Conservation (phyloP, 2,888 invertebrate species). For the Caprella mutica region DNA sequence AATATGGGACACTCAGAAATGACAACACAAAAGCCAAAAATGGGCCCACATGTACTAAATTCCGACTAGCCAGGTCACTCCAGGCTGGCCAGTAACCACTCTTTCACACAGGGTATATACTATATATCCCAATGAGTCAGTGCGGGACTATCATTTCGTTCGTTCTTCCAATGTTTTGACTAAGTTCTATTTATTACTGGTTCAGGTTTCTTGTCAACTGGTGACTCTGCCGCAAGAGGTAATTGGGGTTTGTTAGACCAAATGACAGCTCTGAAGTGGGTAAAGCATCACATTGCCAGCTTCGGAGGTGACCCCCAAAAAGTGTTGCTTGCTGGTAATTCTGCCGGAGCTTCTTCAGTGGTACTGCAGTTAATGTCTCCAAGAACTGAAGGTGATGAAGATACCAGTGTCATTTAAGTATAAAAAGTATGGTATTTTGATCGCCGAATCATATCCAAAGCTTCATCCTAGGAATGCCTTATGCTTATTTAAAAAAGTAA, state of each 20-base stretch:
- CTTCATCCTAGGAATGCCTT: background rate
- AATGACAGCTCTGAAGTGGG: conserved; percentile 22
- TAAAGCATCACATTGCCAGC: conserved; percentile 14
- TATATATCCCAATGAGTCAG: no score
- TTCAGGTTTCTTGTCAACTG: conserved; percentile 40
- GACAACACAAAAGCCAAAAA: no score
- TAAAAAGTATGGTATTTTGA: background rate
- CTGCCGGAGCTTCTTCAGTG: conserved; percentile 30
- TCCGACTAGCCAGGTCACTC: no score
- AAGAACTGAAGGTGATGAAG: conserved; percentile 24
- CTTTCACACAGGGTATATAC: no score
- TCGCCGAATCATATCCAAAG: background rate
- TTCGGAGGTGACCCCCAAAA: conserved; percentile 18
- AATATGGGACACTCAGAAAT: no score
- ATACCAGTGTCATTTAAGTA: background rate
- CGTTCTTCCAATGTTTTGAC: background rate
- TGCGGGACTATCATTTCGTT: no score
- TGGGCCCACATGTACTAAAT: no score
- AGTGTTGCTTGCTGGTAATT: conserved; percentile 28
- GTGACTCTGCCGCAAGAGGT: conserved; percentile 39
- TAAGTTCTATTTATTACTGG: background rate
- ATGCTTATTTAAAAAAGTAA: background rate
- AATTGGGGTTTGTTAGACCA: conserved; percentile 32
- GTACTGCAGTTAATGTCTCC: conserved; percentile 30
- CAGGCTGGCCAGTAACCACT: no score